Conservation (phyloP, 1,140 invertebrate genomes). For the Brachionus koreanus region DNA sequence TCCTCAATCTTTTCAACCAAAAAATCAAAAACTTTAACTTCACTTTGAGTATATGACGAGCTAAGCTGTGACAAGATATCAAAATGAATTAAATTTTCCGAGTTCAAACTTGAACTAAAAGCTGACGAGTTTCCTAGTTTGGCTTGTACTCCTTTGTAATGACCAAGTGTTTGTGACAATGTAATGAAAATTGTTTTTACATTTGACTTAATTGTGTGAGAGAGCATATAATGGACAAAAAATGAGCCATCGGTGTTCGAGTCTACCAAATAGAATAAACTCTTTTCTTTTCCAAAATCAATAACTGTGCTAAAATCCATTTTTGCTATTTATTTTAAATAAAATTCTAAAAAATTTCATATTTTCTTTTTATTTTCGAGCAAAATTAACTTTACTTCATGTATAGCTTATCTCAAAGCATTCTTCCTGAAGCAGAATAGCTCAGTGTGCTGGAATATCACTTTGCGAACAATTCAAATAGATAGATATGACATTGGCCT, state of each 20-base stretch:
- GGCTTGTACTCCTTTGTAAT: slow-evolving; percentile 37
- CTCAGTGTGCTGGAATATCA: too few relatives aligned
- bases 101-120: not conserved
- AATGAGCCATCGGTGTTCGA: slow-evolving; percentile 17
- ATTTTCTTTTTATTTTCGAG: not conserved
- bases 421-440: too few relatives aligned
- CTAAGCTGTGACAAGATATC: not conserved
- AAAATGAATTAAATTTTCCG: not conserved
- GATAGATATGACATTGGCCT: too few relatives aligned
- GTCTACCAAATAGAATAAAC: not conserved
- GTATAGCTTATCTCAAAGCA: too few relatives aligned
- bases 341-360: not conserved
- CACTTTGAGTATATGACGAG: not conserved
- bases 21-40: not conserved
- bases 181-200: slow-evolving; percentile 7
- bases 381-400: not conserved
- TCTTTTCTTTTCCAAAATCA: not conserved
- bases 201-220: not conserved
- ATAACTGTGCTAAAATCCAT: slow-evolving; percentile 7
- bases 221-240: not conserved
- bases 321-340: not conserved
- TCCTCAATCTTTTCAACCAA: not conserved
- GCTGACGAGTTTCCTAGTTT: not conserved
- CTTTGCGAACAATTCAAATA: too few relatives aligned
- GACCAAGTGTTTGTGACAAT: slow-evolving; percentile 11